Percentiles rank a stretch among this genome's conserved stretches.
Evolutionary conservation across 2,888 invertebrate genomes (phyloP).

Genomic region (Rotaria macrura): DNA sequence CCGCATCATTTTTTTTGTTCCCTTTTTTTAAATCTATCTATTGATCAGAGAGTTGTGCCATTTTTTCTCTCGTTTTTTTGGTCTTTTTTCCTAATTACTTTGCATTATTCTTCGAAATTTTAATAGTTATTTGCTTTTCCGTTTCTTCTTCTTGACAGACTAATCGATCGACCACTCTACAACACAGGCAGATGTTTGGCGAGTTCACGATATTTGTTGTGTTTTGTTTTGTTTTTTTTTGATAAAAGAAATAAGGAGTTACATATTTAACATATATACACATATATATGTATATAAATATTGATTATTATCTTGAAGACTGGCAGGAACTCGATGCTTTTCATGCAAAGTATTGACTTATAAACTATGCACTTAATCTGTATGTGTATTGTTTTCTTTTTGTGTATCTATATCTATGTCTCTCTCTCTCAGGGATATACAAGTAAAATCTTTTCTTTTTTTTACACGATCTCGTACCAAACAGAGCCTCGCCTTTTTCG

Average conservation of each 20-base stretch:
- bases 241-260: slow-evolving; percentile 1
- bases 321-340: background rate
- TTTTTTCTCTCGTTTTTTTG: background rate
- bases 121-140: background rate
- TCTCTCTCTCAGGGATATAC: background rate
- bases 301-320: background rate
- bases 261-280: background rate
- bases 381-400: background rate
- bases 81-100: background rate
- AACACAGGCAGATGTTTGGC: slow-evolving; percentile 10
- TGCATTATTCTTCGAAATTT: slow-evolving; percentile 3
- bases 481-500: background rate
- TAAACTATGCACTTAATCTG: background rate
- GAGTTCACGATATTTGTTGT: background rate
- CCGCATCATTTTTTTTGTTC: background rate
- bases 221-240: background rate
- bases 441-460: background rate
- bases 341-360: background rate
- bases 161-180: background rate
- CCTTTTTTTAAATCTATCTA: background rate
- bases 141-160: background rate
- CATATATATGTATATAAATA: background rate
- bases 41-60: slow-evolving; percentile 1
- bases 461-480: background rate
- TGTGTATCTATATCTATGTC: background rate